Evolutionary conservation across 2,888 invertebrate genomes (phyloP).

Genomic region (Graphium colonna): DNA sequence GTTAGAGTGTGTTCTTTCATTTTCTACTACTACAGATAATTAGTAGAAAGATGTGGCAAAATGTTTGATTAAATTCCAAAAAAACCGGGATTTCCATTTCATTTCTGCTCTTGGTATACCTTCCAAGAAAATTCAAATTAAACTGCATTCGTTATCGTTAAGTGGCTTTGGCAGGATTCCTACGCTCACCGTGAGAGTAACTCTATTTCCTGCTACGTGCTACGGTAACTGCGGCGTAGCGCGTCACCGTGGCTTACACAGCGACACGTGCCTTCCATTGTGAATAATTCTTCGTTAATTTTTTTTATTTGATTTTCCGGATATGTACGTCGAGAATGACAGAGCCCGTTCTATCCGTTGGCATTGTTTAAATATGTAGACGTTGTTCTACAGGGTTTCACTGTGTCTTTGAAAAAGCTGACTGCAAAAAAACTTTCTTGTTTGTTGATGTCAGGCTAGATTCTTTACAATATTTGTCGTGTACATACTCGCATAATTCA

Average conservation of each 20-base stretch:
- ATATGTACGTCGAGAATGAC: conserved; percentile 45
- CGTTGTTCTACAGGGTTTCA: too few species aligned
- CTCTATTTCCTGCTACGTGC: conserved; percentile 71
- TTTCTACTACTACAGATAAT: too few species aligned
- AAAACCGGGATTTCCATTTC: too few species aligned
- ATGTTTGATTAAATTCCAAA: too few species aligned
- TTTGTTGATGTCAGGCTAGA: too few species aligned
- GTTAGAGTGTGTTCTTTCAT: too few species aligned
- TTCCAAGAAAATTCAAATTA: conserved; percentile 33
- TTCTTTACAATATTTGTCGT: too few species aligned
- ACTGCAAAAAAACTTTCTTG: too few species aligned
- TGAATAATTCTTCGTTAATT: conserved; percentile 53
- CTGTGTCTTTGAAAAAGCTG: too few species aligned
- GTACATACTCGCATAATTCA: too few species aligned
- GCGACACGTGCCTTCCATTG: conserved; percentile 54
- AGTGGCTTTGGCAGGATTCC: conserved; percentile 64
- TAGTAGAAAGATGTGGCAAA: too few species aligned
- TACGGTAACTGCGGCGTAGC: conserved; percentile 58
- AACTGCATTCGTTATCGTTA: conserved; percentile 66
- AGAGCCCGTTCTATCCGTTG: conserved; percentile 25
- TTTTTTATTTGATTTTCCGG: conserved; percentile 45
- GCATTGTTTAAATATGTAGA: conserved; percentile 10
- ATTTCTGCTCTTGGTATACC: background rate
- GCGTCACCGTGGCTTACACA: conserved; percentile 49
- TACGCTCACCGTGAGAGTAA: conserved; percentile 57